Conservation (phyloP, 1,140 invertebrate species). For the Protaetia brevitarsis region DNA sequence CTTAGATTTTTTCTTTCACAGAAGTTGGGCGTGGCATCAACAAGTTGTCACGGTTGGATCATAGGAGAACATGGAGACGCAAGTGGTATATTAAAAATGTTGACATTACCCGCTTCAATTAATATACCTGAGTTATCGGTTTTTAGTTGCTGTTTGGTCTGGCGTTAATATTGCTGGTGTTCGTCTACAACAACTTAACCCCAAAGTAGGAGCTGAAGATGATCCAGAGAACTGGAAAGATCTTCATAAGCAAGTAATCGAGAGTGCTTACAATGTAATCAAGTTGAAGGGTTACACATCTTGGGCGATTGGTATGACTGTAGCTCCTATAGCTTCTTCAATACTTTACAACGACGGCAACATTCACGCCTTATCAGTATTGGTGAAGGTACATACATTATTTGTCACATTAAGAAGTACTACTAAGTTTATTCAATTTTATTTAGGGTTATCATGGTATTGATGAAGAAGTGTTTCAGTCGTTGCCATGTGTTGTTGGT, state of each 20-base stretch:
- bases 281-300: no score
- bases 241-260: constrained; percentile 76
- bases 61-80: constrained; percentile 84
- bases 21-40: constrained; percentile 72
- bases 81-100: constrained; percentile 63
- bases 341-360: constrained; percentile 74
- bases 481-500: constrained; percentile 74
- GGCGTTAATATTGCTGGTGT: no score
- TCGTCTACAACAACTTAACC: constrained; percentile 72
- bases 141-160: no score
- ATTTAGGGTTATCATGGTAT: no score
- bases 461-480: constrained; percentile 77
- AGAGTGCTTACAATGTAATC: constrained; percentile 84
- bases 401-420: neutral
- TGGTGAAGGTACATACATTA: constrained; percentile 64
- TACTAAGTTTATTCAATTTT: constrained; percentile 15
- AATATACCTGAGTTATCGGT: no score
- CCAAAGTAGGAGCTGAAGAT: constrained; percentile 63
- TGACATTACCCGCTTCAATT: no score
- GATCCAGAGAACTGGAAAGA: constrained; percentile 78
- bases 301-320: constrained; percentile 84
- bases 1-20: constrained; percentile 85
- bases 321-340: constrained; percentile 66
- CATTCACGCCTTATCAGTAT: constrained; percentile 77
- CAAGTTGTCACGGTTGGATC: constrained; percentile 84